Conservation (phyloP, 2,888 invertebrate genomes). For the Teleiodes luculella region DNA sequence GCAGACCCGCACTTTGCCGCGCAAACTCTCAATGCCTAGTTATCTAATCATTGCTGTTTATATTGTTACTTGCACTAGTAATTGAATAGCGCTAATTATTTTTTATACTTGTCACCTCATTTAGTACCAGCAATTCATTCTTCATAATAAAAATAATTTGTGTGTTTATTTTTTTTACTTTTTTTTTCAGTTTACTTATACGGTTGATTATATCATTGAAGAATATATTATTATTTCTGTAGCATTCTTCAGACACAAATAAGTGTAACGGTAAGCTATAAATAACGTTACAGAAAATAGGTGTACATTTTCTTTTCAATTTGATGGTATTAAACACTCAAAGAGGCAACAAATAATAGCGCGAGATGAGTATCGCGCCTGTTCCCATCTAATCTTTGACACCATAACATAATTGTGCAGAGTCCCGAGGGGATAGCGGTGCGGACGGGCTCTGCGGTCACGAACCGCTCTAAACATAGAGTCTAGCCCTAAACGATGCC, state of each 20-base stretch:
- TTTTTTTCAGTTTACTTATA: too few relatives aligned
- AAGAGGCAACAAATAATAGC: conserved; percentile 8
- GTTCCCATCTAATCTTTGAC: conserved; percentile 57
- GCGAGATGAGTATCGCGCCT: conserved; percentile 38
- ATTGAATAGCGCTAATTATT: conserved; percentile 13
- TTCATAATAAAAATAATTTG: too few relatives aligned
- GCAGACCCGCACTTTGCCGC: conserved; percentile 46
- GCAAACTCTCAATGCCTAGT: conserved; percentile 19
- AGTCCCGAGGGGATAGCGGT: conserved; percentile 59
- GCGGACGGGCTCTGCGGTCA: conserved; percentile 57
- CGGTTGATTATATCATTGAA: too few relatives aligned
- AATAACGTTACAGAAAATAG: background rate
- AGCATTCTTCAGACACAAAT: background rate
- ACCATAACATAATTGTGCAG: conserved; percentile 66
- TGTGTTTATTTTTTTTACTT: too few relatives aligned
- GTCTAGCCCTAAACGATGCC: conserved; percentile 67
- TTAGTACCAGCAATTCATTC: too few relatives aligned
- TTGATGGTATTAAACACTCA: conserved; percentile 1
- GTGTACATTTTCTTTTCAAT: conserved; percentile 8
- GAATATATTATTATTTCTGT: too few relatives aligned
- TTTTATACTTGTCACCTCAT: too few relatives aligned
- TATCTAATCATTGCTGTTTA: conserved; percentile 20
- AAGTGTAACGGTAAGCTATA: background rate
- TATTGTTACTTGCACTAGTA: conserved; percentile 14
- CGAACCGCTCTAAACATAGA: conserved; percentile 70